These are phyloP conservation scores for Pogona vitticeps DNA, from an alignment of 2,113 vertebrate genomes.

Conservation along the genomic window DNA sequence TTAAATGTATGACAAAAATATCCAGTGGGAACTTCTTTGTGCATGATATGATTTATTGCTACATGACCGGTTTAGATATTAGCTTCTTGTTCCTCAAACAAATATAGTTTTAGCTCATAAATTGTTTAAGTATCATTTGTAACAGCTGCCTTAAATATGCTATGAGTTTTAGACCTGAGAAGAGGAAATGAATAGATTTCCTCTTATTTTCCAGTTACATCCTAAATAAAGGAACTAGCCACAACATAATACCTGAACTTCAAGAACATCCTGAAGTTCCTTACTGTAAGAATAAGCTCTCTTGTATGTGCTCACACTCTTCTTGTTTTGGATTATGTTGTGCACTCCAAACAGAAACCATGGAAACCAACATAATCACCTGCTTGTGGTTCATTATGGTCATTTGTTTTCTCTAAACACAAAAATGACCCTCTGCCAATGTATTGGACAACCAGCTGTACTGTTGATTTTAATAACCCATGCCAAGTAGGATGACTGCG, in stretches of 20 bases:
- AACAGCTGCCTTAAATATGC: not conserved
- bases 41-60: not conserved
- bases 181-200: not conserved
- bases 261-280: not conserved
- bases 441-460: constrained; percentile 54
- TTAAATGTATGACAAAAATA: not conserved
- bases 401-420: constrained; percentile 72
- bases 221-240: not conserved
- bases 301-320: not conserved
- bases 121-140: not conserved
- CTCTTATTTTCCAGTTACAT: not conserved
- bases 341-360: constrained; percentile 68
- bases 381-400: constrained; percentile 61
- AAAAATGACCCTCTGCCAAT: constrained; percentile 41
- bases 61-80: constrained; percentile 9
- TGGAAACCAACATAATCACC: constrained; percentile 62
- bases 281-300: constrained; percentile 18
- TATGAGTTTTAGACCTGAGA: not conserved
- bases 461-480: constrained; percentile 33
- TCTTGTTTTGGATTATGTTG: constrained; percentile 40
- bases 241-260: not conserved
- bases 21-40: not conserved
- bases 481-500: not conserved
- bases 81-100: not conserved
- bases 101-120: not conserved